Base-by-base conservation (phyloP, 2,797 vertebrate species). In the Calcarius lapponicus region DNA sequence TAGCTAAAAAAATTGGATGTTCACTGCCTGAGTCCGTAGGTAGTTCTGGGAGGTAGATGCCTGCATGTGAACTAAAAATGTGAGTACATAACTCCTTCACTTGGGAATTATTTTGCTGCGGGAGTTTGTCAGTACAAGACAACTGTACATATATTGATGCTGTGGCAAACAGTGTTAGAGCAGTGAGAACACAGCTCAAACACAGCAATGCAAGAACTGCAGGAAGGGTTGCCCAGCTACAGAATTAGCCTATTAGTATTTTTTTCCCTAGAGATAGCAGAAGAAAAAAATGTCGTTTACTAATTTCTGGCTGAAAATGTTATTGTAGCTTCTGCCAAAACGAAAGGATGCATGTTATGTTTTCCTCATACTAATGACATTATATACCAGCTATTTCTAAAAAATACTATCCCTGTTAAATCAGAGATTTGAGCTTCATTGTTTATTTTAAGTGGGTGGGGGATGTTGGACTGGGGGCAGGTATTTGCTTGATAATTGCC, bases 351-450 rank as follows among this genome's bases (percentile, higher is more conserved):
- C 70, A 67, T 86, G 32, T 73, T 91, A 53, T 67, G 50, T 80
- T 93, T 95, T 92, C 73, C 53, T 95, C 72, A 71, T 80, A 43
- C 11, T 88, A 58, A 86, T 95, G 91, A 74, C 43, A 38, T 80
- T 90, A 70, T 38, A 38, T 38, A 60, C 50, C 50, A 86, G 40
- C 54, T 90, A 79, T 96, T 86, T 83, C 66, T 88, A 34, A 88
- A 92, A 95, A 88, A 58, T 83, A 47, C 8, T 93, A 34, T 24
- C 83, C 42, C 47, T 8, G 45, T 95, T 87, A 93, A 85, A 90
- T 95, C 86, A 96, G 90, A 90, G 82, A 70, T 86, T 83, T 36
- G n/a, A 50, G 70, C 36, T 51, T 62, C 31, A 54, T 81, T 80
- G 62, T 45, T 76, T 70, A 38, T 80, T 79, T 36, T 48, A 29